Conservation (phyloP, 53 echinoderm and acorn worm species). For the Temnopleurus reevesii region DNA sequence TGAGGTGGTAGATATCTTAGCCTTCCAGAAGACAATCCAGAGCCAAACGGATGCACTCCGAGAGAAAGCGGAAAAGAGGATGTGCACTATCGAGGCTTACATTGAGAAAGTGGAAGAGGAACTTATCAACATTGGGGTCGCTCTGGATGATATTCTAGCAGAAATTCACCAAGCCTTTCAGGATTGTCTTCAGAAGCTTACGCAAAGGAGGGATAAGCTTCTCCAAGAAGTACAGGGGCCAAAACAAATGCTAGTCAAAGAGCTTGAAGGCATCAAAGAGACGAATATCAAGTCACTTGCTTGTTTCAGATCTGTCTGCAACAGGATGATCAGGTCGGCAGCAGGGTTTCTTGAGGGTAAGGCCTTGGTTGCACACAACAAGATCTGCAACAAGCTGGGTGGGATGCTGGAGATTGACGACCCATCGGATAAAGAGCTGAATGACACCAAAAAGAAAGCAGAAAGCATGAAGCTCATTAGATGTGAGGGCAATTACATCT, state of each 20-base stretch:
- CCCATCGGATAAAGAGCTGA: background rate
- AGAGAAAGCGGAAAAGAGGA: background rate
- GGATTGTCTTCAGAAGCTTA: background rate
- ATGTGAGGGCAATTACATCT: background rate
- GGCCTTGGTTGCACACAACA: background rate
- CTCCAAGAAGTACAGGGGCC: background rate
- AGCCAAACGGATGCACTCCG: background rate
- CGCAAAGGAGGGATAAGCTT: background rate
- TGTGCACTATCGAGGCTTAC: background rate
- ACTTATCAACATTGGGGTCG: background rate
- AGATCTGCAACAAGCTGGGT: background rate
- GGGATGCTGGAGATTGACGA: background rate
- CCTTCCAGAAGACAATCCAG: background rate
- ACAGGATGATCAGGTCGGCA: background rate
- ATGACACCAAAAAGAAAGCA: background rate
- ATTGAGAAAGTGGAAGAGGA: background rate
- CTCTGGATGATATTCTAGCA: background rate
- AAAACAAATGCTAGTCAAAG: background rate
- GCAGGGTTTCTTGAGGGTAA: background rate
- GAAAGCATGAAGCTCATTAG: background rate
- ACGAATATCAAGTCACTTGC: background rate
- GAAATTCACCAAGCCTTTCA: background rate
- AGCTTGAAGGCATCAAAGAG: background rate
- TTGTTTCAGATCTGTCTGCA: background rate
- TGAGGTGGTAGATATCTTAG: background rate